Conservation (phyloP, 2,888 invertebrate species). For the Chrysolina americana region DNA sequence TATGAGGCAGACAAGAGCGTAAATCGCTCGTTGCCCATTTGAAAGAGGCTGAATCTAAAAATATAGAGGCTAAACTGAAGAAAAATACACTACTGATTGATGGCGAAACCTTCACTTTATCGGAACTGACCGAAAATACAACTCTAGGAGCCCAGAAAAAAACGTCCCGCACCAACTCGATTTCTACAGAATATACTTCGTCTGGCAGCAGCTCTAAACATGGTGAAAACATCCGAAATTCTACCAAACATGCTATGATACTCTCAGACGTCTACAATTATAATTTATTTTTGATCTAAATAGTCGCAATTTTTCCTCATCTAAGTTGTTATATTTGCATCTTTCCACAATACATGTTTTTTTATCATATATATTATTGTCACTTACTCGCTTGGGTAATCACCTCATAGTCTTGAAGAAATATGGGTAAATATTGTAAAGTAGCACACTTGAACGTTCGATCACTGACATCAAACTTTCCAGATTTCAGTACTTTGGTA, state of each 20-base stretch:
- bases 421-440: too few relatives aligned
- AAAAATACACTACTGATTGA: constrained; percentile 5
- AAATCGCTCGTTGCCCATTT: constrained; percentile 4
- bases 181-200: not conserved
- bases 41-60: not conserved
- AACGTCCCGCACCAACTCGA: not conserved
- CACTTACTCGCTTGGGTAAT: too few relatives aligned
- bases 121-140: constrained; percentile 5
- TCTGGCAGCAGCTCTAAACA: not conserved
- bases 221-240: not conserved
- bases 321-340: too few relatives aligned
- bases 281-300: too few relatives aligned
- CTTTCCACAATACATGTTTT: too few relatives aligned
- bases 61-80: not conserved
- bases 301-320: too few relatives aligned
- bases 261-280: not conserved
- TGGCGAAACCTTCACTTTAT: constrained; percentile 4
- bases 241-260: constrained; percentile 8
- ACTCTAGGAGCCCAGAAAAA: not conserved
- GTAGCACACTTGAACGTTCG: too few relatives aligned
- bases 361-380: too few relatives aligned
- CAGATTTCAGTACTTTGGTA: too few relatives aligned
- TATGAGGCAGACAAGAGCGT: constrained; percentile 1
- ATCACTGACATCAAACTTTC: too few relatives aligned
- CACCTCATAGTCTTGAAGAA: too few relatives aligned